Evolutionary conservation across 2,113 vertebrate species (phyloP).

Genomic region (Gallinago undulata): DNA sequence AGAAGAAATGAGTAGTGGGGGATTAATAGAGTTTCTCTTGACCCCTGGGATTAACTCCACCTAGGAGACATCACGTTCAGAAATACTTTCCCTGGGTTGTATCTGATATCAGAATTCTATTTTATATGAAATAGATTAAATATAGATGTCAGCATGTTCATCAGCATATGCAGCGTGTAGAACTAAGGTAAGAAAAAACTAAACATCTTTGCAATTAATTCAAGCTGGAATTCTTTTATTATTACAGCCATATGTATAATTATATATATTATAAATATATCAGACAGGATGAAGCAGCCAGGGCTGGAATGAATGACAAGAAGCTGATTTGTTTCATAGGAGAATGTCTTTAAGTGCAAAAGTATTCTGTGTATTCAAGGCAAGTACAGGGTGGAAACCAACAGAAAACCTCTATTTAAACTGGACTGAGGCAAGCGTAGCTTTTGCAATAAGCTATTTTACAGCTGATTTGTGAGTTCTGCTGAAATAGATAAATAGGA

Average conservation of each 20-base stretch:
- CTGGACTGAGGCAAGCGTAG: not conserved
- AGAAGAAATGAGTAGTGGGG: not conserved
- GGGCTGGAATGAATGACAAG: not conserved
- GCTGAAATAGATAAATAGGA: not conserved
- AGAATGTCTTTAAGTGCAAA: not conserved
- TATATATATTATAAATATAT: not conserved
- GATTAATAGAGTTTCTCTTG: not conserved
- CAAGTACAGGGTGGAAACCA: not conserved
- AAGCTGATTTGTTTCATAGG: not conserved
- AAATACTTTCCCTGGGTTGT: not conserved
- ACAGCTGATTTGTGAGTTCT: not conserved
- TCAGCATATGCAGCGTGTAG: not conserved
- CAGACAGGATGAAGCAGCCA: not conserved
- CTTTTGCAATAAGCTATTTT: not conserved
- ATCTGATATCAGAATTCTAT: not conserved
- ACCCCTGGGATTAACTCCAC: not conserved
- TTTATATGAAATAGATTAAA: not conserved
- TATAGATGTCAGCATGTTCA: not conserved
- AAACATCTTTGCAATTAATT: not conserved
- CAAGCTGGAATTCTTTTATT: not conserved
- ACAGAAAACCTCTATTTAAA: not conserved
- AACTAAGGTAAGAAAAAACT: not conserved
- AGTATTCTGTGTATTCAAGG: not conserved
- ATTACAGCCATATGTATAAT: not conserved
- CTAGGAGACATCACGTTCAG: not conserved